Percentiles rank a stretch among this genome's conserved stretches.
These are phyloP conservation scores for Heliopora coerulea DNA, from an alignment of 92 coral and sea anemone species.

Conservation along the genomic window DNA sequence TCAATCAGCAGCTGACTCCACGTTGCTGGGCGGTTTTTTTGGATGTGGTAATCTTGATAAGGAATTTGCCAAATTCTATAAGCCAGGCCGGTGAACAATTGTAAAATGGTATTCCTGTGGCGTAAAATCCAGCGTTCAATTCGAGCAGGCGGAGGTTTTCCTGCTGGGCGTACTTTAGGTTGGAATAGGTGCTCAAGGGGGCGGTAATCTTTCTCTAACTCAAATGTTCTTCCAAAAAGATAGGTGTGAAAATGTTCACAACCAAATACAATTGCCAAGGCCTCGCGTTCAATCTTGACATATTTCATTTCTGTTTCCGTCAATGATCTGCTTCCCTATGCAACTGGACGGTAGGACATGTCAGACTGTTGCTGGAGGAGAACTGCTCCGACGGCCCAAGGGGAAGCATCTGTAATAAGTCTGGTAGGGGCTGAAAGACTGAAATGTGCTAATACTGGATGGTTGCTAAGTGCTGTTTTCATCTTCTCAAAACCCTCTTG, in stretches of 20 bases:
- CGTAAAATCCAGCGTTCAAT: constrained; percentile 48
- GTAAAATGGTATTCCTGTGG: constrained; percentile 58
- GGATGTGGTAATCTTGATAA: no score
- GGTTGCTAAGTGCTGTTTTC: constrained; percentile 13
- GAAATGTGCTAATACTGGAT: neutral
- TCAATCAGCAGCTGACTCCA: neutral
- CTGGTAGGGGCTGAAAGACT: constrained; percentile 6
- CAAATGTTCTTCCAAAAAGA: constrained; percentile 51
- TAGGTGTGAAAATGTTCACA: constrained; percentile 56
- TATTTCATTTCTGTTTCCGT: constrained; percentile 54
- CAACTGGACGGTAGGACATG: constrained; percentile 32
- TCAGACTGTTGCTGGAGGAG: constrained; percentile 27
- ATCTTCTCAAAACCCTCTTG: constrained; percentile 7
- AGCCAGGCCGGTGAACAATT: constrained; percentile 1
- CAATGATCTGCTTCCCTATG: constrained; percentile 16
- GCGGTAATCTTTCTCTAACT: constrained; percentile 52
- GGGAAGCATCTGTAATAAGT: constrained; percentile 30
- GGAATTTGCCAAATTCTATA: neutral
- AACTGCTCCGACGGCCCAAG: no score
- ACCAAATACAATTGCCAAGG: no score
- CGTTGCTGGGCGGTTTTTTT: neutral
- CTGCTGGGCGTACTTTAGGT: constrained; percentile 31
- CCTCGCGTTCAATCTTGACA: constrained; percentile 25
- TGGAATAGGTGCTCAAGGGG: constrained; percentile 54
- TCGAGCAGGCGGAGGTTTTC: constrained; percentile 51